These are phyloP conservation scores for Apogon talboti DNA, from an alignment of 2,797 vertebrate species.

Conservation along the genomic window DNA sequence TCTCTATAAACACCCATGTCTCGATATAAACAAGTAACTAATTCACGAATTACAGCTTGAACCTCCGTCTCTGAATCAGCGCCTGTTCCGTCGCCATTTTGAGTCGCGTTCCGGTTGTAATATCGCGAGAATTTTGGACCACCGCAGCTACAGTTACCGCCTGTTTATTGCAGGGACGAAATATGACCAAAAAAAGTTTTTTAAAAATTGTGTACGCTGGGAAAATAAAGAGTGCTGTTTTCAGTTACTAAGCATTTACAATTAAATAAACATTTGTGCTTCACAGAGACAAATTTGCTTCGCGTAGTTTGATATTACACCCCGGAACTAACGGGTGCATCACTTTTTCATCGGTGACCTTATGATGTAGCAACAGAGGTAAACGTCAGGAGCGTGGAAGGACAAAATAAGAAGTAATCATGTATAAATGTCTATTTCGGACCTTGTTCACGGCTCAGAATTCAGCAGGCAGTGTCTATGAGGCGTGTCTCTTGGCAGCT, in stretches of 20 bases:
- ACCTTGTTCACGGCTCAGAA: constrained; percentile 36
- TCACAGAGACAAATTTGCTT: rapidly evolving
- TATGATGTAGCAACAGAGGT: constrained; percentile 30
- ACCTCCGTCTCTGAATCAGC: constrained; percentile 78
- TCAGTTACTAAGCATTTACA: no score
- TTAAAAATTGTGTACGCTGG: rapidly evolving
- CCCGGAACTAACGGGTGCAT: constrained; percentile 56
- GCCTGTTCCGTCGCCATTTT: constrained; percentile 83
- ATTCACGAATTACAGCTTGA: constrained; percentile 59
- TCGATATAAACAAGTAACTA: constrained; percentile 49
- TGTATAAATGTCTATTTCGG: constrained; percentile 69
- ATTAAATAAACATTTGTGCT: not conserved
- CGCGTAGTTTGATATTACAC: not conserved
- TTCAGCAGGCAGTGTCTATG: constrained; percentile 19
- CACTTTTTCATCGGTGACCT: constrained; percentile 23
- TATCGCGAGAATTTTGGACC: constrained; percentile 63
- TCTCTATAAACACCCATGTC: constrained; percentile 53
- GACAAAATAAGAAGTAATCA: constrained; percentile 59
- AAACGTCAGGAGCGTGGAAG: constrained; percentile 60
- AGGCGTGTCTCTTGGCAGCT: constrained; percentile 17
- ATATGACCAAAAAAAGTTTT: not conserved
- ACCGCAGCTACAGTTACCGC: not conserved
- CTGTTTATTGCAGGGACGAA: not conserved
- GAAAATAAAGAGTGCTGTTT: not conserved
- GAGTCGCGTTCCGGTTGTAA: constrained; percentile 64